Evolutionary conservation across 2,113 vertebrate species (phyloP).

Genomic region (Benitochromis conjunctus): DNA sequence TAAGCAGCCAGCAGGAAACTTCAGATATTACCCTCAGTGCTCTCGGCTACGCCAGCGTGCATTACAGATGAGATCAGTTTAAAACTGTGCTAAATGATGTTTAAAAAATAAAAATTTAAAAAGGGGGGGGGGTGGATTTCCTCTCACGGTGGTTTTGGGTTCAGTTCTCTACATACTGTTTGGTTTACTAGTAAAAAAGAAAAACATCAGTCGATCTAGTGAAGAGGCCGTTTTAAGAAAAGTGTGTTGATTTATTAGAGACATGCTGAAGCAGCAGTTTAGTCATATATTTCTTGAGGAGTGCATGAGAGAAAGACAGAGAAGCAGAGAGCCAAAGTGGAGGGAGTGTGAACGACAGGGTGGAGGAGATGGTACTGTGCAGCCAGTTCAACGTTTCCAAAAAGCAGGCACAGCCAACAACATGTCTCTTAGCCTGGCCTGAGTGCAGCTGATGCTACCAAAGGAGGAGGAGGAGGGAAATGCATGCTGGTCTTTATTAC

Average conservation of each 20-base stretch:
- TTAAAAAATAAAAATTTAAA: too few species aligned
- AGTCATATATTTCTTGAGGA: constrained; percentile 72
- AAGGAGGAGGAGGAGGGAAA: constrained; percentile 36
- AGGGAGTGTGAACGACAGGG: constrained; percentile 78
- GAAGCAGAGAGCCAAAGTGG: constrained; percentile 84
- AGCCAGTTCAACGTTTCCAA: constrained; percentile 85
- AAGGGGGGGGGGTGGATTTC: not conserved
- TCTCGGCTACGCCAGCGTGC: not conserved
- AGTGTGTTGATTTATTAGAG: constrained; percentile 75
- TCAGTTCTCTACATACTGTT: constrained; percentile 80
- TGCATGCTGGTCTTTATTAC: constrained; percentile 77
- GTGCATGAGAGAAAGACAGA: constrained; percentile 83
- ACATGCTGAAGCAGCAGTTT: constrained; percentile 84
- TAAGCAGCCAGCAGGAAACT: constrained; percentile 24
- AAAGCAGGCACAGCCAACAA: constrained; percentile 93
- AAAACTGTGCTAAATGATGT: not conserved
- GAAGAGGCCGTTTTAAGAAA: constrained; percentile 85
- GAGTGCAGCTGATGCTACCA: constrained; percentile 80
- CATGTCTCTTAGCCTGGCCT: constrained; percentile 80
- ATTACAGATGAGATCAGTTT: not conserved
- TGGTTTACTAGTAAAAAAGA: constrained; percentile 32
- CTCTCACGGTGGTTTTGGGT: constrained; percentile 57
- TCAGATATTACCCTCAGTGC: not conserved
- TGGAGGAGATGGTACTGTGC: constrained; percentile 75
- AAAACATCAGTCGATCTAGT: constrained; percentile 56